Conservation (phyloP, 2,113 vertebrate genomes). For the Saguinus imperator region DNA sequence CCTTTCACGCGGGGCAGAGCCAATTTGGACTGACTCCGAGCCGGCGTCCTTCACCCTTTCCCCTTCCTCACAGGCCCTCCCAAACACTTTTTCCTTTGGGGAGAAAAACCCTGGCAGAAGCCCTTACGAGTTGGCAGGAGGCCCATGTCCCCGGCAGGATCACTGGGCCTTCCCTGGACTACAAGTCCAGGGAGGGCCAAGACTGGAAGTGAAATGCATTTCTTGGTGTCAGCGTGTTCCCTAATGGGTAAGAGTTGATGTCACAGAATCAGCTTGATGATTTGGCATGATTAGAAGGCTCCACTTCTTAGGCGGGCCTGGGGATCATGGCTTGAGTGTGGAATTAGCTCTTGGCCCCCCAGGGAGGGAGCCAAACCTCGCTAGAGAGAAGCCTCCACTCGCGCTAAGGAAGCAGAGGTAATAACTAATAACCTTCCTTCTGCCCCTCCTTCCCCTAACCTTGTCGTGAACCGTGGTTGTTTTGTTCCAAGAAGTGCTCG, state of each 20-base stretch:
- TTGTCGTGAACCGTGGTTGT: conserved; percentile 73
- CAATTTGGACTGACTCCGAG: not conserved
- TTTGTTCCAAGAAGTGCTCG: conserved; percentile 76
- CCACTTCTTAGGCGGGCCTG: conserved; percentile 66
- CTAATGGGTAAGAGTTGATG: conserved; percentile 80
- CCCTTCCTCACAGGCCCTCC: not conserved
- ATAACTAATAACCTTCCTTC: conserved; percentile 69
- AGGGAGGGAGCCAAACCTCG: conserved; percentile 49
- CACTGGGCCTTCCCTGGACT: not conserved
- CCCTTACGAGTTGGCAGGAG: not conserved
- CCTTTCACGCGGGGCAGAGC: not conserved
- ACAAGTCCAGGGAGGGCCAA: conserved; percentile 63
- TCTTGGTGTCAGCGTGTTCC: conserved; percentile 79
- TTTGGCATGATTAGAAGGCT: conserved; percentile 78
- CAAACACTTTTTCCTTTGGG: not conserved
- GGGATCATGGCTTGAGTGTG: not conserved
- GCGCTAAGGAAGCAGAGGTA: conserved; percentile 73
- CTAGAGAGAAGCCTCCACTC: conserved; percentile 44
- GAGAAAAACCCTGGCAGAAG: not conserved
- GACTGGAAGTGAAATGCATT: conserved; percentile 79
- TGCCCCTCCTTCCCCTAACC: conserved; percentile 67
- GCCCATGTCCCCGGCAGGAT: not conserved
- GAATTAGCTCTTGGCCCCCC: conserved; percentile 69
- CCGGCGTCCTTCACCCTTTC: too few species aligned
- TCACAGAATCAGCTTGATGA: conserved; percentile 78